These are phyloP conservation scores for Micropoecilia bifurca DNA, from an alignment of 2,797 vertebrate genomes.

Conservation along the genomic window DNA sequence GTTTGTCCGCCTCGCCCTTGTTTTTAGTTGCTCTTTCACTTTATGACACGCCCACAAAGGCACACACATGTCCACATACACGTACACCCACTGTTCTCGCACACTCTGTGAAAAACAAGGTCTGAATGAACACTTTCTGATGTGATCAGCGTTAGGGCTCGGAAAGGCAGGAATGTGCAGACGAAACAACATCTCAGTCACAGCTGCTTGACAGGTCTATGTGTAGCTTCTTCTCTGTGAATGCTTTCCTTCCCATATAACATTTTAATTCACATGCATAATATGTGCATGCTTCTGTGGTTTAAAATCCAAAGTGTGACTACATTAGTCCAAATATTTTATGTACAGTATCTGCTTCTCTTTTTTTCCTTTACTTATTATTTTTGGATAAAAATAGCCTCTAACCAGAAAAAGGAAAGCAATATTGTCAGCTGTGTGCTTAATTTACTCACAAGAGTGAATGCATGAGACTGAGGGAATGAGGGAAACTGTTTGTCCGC, in stretches of 20 bases:
- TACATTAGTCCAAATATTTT: background rate
- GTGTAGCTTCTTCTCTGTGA: constrained; percentile 1
- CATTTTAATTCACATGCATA: background rate
- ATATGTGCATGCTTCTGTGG: background rate
- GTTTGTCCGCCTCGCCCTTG: background rate
- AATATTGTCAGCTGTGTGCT: constrained; percentile 18
- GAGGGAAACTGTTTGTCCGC: constrained; percentile 42
- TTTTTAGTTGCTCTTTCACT: constrained; percentile 9
- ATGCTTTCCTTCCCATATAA: background rate
- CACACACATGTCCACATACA: constrained; percentile 1
- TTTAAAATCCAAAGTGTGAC: background rate
- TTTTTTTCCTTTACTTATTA: constrained; percentile 1
- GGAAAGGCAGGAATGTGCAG: constrained; percentile 34
- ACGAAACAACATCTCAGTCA: constrained; percentile 15
- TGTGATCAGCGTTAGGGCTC: constrained; percentile 22
- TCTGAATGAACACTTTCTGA: constrained; percentile 20
- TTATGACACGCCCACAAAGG: constrained; percentile 1
- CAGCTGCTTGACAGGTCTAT: background rate
- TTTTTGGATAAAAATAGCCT: constrained; percentile 32
- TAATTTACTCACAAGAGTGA: constrained; percentile 27
- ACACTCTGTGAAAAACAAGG: constrained; percentile 37
- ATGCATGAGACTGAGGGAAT: constrained; percentile 27
- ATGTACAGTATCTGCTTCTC: background rate
- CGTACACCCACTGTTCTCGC: constrained; percentile 15
- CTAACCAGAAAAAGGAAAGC: constrained; percentile 23